Evolutionary conservation across 1,140 invertebrate species (phyloP).

Genomic region (Drosophila mayri): DNA sequence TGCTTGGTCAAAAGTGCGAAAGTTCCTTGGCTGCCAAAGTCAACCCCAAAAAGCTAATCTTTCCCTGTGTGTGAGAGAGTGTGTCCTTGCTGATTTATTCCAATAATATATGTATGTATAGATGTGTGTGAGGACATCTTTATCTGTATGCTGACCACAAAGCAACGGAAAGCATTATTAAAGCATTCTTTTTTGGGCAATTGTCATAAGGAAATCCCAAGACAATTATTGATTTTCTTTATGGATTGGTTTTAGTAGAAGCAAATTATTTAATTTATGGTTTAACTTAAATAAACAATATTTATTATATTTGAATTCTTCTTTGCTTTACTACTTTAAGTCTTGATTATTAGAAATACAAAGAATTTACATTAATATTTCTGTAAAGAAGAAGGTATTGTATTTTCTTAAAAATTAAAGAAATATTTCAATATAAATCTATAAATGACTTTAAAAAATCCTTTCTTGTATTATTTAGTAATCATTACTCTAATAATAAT

Average conservation of each 20-base stretch:
- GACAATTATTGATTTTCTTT: not conserved
- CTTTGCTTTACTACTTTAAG: not conserved
- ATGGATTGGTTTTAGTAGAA: not conserved
- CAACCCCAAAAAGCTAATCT: conserved; percentile 39
- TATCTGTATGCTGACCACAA: conserved; percentile 26
- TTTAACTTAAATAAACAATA: not conserved
- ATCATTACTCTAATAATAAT: not conserved
- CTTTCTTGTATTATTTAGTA: not conserved
- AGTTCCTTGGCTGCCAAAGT: conserved; percentile 31
- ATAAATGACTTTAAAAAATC: too few relatives aligned
- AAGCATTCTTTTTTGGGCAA: conserved; percentile 1
- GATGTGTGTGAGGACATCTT: conserved; percentile 6
- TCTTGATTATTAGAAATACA: too few relatives aligned
- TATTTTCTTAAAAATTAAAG: too few relatives aligned
- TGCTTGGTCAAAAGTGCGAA: conserved; percentile 28
- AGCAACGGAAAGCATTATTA: not conserved
- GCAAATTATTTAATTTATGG: not conserved
- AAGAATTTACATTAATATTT: too few relatives aligned
- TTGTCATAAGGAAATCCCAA: not conserved
- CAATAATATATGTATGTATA: not conserved
- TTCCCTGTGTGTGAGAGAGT: not conserved
- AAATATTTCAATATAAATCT: not conserved
- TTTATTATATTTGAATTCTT: too few relatives aligned
- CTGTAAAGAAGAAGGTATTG: too few relatives aligned
- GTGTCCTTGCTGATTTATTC: conserved; percentile 34